A percentile compares a stretch with the other conserved stretches of the same genome.
These are phyloP conservation scores for Drosophila macrothrix DNA, from an alignment of 2,888 invertebrate species.

Conservation along the genomic window DNA sequence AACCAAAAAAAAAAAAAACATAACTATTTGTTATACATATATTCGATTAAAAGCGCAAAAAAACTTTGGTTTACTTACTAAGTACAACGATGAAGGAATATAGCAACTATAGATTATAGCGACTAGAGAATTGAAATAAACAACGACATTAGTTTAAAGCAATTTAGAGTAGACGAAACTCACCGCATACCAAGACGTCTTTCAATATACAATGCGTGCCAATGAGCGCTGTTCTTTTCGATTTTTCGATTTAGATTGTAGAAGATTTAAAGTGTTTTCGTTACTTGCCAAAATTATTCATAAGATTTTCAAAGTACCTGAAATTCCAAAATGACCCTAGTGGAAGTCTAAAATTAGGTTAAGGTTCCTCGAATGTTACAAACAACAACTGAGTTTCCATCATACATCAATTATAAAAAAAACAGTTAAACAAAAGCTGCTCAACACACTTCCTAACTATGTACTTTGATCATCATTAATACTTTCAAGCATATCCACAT, in stretches of 20 bases:
- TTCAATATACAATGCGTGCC: conserved; percentile 61
- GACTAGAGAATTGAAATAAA: conserved; percentile 64
- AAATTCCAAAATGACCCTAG: conserved; percentile 68
- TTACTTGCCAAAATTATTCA: conserved; percentile 73
- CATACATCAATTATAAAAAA: conserved; percentile 20
- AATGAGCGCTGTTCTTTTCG: conserved; percentile 39
- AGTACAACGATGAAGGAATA: conserved; percentile 58
- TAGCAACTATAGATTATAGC: conserved; percentile 39
- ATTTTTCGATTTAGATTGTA: conserved; percentile 48
- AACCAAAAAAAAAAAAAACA: neutral
- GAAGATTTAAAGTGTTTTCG: conserved; percentile 54
- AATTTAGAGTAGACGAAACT: conserved; percentile 65
- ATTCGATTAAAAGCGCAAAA: conserved; percentile 17
- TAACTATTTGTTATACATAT: conserved; percentile 5
- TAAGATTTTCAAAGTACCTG: conserved; percentile 80
- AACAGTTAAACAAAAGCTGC: conserved; percentile 31
- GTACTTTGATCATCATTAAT: conserved; percentile 46
- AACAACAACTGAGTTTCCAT: conserved; percentile 45
- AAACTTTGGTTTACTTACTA: conserved; percentile 37
- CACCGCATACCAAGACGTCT: conserved; percentile 60
- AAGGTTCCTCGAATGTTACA: conserved; percentile 57
- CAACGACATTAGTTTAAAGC: conserved; percentile 80
- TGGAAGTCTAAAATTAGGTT: conserved; percentile 70
- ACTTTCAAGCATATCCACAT: conserved; percentile 24
- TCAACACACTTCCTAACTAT: conserved; percentile 35